phyloP scores from a whole-genome alignment of 2,888 invertebrate genomes.

The Sipha maydis region DNA sequence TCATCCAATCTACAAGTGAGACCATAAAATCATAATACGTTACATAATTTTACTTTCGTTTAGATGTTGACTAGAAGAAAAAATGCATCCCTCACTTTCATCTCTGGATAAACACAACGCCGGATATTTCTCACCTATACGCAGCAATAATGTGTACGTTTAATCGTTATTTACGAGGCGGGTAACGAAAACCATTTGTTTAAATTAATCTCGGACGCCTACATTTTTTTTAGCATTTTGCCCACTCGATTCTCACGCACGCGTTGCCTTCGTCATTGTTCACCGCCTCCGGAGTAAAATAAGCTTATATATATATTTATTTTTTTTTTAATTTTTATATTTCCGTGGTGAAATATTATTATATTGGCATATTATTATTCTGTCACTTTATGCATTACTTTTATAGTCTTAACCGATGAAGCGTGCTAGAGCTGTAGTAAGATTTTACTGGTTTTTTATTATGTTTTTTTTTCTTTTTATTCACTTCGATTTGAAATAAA shows the following conservation, averaged over 20 bases:
- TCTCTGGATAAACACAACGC: background rate
- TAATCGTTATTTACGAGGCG: conserved; percentile 47
- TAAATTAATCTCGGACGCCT: conserved; percentile 19
- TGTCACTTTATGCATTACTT: background rate
- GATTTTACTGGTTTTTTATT: background rate
- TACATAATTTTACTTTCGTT: background rate
- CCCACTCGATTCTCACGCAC: conserved; percentile 1
- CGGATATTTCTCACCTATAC: background rate
- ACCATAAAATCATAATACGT: background rate
- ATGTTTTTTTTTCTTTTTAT: background rate
- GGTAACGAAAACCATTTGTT: conserved; percentile 18
- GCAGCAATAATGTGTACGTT: background rate
- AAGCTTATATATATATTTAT: background rate
- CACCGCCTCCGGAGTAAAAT: background rate
- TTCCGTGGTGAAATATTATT: background rate
- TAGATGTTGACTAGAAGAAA: background rate
- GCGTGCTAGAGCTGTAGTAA: background rate
- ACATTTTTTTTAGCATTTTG: conserved; percentile 5
- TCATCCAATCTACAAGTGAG: background rate
- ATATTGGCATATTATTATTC: background rate
- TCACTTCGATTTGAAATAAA: conserved; percentile 12
- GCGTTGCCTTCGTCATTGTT: background rate
- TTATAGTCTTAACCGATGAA: background rate
- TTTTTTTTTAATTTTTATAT: background rate
- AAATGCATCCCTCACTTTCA: background rate